A percentile compares a stretch with the other conserved stretches of the same genome.
phyloP scores from a whole-genome alignment of 2,113 vertebrate species.

The Indri indri region DNA sequence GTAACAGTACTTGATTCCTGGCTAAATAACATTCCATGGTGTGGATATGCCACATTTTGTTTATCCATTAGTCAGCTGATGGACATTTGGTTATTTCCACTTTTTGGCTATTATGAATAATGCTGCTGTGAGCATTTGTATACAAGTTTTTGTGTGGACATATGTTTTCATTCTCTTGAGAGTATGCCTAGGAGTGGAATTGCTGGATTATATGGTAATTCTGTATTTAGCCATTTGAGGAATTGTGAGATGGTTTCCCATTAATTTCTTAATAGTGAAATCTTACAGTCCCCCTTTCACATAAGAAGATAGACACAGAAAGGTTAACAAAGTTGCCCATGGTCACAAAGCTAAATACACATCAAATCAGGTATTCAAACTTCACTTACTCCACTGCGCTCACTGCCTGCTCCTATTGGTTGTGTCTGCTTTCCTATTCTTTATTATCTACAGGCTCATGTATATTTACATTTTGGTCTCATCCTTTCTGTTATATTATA shows the following conservation, averaged over 20 bases:
- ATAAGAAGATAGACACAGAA: background rate
- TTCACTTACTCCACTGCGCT: background rate
- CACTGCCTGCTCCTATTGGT: background rate
- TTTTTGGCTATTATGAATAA: background rate
- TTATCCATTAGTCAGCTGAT: background rate
- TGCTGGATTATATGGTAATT: background rate
- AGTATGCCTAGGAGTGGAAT: background rate
- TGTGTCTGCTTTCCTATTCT: background rate
- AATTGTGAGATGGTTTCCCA: background rate
- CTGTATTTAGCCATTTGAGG: background rate
- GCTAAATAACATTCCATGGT: background rate
- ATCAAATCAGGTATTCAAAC: background rate
- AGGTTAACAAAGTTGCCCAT: background rate
- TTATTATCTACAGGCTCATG: background rate
- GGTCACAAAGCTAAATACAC: background rate
- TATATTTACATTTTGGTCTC: background rate
- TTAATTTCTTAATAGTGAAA: background rate
- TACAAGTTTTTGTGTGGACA: background rate
- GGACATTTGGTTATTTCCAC: background rate
- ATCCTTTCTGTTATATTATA: background rate
- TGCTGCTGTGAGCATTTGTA: background rate
- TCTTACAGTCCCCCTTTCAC: background rate
- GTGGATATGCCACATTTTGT: background rate
- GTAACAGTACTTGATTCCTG: too few species aligned
- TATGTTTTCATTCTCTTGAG: background rate